Conservation (phyloP, 2,888 invertebrate genomes). For the Rotaria sp. region DNA sequence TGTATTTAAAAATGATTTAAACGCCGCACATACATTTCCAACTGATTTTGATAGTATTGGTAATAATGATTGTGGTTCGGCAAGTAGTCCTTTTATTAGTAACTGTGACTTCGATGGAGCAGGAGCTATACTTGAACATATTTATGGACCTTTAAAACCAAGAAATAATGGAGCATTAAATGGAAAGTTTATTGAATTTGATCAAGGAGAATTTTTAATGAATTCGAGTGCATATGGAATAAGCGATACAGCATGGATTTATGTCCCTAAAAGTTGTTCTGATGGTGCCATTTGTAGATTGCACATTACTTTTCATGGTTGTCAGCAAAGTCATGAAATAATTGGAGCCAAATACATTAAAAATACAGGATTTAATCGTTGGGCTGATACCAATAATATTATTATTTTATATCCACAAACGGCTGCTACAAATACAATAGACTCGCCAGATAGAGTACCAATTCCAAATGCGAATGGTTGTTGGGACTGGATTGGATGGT, state of each 20-base stretch:
- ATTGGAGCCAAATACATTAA: constrained; percentile 45
- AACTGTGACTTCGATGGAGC: background rate
- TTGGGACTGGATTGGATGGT: constrained; percentile 49
- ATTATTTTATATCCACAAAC: constrained; percentile 48
- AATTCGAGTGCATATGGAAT: constrained; percentile 41
- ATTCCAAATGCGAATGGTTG: constrained; percentile 45
- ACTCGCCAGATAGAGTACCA: constrained; percentile 33
- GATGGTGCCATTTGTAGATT: constrained; percentile 43
- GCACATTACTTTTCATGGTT: constrained; percentile 46
- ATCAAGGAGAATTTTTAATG: constrained; percentile 43
- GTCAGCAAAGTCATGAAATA: constrained; percentile 42
- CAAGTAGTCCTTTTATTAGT: background rate
- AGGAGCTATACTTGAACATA: background rate
- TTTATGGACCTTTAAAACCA: background rate
- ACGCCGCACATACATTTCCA: background rate
- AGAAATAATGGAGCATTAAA: background rate
- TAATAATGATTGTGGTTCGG: background rate
- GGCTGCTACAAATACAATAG: background rate
- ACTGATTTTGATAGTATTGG: background rate
- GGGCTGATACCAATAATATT: constrained; percentile 47
- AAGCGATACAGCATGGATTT: constrained; percentile 43
- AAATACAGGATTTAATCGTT: constrained; percentile 48
- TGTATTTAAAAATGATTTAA: background rate
- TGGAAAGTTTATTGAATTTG: constrained; percentile 31
- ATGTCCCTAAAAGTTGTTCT: constrained; percentile 43